phyloP scores from a whole-genome alignment of 2,797 vertebrate species.

The Chiroxiphia lanceolata region DNA sequence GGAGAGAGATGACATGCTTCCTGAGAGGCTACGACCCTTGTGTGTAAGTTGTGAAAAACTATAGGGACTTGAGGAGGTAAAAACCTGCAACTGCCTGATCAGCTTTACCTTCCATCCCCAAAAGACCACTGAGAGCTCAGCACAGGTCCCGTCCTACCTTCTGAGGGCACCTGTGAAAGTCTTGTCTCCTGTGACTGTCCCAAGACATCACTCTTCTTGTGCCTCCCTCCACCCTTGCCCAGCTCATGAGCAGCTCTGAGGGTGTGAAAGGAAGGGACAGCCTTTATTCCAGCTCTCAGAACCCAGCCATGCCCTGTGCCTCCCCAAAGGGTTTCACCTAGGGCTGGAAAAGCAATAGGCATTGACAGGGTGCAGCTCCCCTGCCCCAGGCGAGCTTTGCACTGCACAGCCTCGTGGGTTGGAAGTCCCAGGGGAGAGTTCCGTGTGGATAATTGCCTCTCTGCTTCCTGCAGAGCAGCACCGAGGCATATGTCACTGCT shows the following conservation, averaged over 20 bases:
- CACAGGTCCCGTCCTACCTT: neutral
- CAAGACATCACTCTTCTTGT: neutral
- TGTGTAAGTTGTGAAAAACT: neutral
- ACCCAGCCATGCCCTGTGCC: neutral
- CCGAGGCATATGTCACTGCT: neutral
- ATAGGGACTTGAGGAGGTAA: neutral
- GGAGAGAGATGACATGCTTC: neutral
- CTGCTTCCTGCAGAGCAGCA: neutral
- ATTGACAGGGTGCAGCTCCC: neutral
- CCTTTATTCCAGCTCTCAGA: neutral
- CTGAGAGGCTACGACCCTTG: neutral
- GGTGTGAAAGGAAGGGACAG: neutral
- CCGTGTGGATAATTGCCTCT: neutral
- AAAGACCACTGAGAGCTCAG: neutral
- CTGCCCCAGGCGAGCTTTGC: neutral
- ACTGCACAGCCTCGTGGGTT: rapidly evolving
- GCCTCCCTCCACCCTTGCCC: neutral
- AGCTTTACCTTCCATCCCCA: neutral
- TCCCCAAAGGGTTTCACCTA: neutral
- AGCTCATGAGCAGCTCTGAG: rapidly evolving
- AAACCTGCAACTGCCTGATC: neutral
- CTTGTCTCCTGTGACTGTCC: neutral
- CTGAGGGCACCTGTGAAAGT: neutral
- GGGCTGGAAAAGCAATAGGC: neutral
- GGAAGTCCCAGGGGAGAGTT: neutral